Evolutionary conservation across 2,797 vertebrate species (phyloP).

Genomic region (Meda fulgida): DNA sequence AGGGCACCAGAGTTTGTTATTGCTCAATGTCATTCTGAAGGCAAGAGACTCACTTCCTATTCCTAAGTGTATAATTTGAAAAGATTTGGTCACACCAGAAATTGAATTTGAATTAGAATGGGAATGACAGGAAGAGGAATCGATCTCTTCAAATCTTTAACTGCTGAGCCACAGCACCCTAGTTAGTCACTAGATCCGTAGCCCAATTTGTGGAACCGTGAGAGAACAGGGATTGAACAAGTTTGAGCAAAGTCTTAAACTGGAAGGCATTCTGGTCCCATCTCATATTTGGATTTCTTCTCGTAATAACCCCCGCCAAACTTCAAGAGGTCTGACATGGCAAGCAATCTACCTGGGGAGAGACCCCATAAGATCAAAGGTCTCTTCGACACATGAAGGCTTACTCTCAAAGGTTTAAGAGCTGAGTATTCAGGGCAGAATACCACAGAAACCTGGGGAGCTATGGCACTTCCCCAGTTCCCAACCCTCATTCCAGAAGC

Average conservation of each 20-base stretch:
- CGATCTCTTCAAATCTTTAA: not conserved
- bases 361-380: slow-evolving; percentile 67
- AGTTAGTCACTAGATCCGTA: not conserved
- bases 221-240: not conserved
- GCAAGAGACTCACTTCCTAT: not conserved
- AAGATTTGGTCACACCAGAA: not conserved
- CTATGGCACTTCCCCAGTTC: slow-evolving; percentile 64
- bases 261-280: slow-evolving; percentile 18
- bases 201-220: not conserved
- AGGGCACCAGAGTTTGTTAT: not conserved
- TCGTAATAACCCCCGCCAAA: slow-evolving; percentile 18
- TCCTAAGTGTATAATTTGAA: not conserved
- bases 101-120: not conserved
- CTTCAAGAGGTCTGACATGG: slow-evolving; percentile 37
- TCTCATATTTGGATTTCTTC: slow-evolving; percentile 39
- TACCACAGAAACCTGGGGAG: slow-evolving; percentile 53
- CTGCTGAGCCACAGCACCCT: not conserved
- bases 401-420: slow-evolving; percentile 52
- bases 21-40: not conserved
- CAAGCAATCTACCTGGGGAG: slow-evolving; percentile 35
- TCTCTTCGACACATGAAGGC: slow-evolving; percentile 53
- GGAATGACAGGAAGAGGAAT: not conserved
- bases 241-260: slow-evolving; percentile 8
- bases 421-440: slow-evolving; percentile 58
- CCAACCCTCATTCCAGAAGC: slow-evolving; percentile 72